Evolutionary conservation across 1,140 invertebrate genomes (phyloP), one percentile per base, ranked within the genome.

Genomic region (Drosophila carrolli): DNA sequence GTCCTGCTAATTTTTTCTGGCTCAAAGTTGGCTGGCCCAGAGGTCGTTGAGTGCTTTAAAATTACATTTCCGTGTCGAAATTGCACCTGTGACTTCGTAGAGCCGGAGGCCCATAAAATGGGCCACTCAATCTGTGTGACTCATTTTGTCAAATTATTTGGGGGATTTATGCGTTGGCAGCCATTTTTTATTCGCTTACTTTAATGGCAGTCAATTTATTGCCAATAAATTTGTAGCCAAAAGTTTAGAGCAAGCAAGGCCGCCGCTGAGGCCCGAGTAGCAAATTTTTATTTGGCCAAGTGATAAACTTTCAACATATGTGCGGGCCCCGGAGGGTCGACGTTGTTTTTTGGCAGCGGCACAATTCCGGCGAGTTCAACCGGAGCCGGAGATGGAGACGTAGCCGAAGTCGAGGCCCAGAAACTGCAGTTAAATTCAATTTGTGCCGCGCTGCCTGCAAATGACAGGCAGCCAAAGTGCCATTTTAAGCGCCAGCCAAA

Each of bases 191-290:
- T 76, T 70, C 83, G 77, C 84, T 88, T 82, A 77, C 79, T 86
- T 86, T 86, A 86, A 86, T 86, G 83, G 80, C 83, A 88, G 80
- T 88, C 81, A 89, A 89, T 89, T 89, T 89, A 89, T 89, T 89
- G 84, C 85, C 84, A 89, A 89, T 89, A 89, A 89, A 89, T 89
- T 89, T 90, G 84, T 89, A 89, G 85, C 85, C 84, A 89, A 89
- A 90, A 90, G 86, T 89, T 90, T 81, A 81, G 84, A 85, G 65
- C 75, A 76, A 89, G 29, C 29, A 32, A 32, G 83, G 83, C 83
- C 81, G 78, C 53, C 56, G 37, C 19, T 27, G 56, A 10, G 27
- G 53, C 50, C 61, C 56, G 70, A 85, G 78, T 81, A 81, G 75
- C 75, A 83, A 86, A 86, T 83, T 86, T 86, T 83, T 86, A 89